Base-by-base conservation (phyloP, 2,888 invertebrate species). In the Tenthredo livida region DNA sequence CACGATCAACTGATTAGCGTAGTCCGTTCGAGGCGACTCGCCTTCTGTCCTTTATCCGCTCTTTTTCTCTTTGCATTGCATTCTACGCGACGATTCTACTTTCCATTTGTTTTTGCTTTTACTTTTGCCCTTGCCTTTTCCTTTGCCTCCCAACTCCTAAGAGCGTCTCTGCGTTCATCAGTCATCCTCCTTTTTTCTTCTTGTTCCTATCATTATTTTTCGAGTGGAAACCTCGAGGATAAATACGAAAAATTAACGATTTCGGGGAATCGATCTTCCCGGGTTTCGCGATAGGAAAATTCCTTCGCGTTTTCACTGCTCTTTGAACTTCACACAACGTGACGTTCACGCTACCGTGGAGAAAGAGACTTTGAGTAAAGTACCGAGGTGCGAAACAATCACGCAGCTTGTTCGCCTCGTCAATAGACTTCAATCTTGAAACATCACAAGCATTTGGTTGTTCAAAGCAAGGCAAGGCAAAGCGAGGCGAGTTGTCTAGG, bases 111-210 rank as follows among this genome's bases (percentile, higher is more conserved):
- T 85, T 86, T 87, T 86, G 82, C 83, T 77, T 37, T 37, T 37
- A 7, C 86, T 86, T 86, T 86, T 85, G 17, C 33, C 87, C 87
- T 87, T 85, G 85, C 86, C 87, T 88, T 87, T 85, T 85, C 86
- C 86, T n/a, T n/a, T n/a, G n/a, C n/a, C n/a, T n/a, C n/a, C n/a
- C n/a, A n/a, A n/a, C n/a, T 86, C 84, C 75, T 86, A n/a, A 65
- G n/a, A 67, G 43, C 72, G 85, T 84, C 84, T 84, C 84, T 82
- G 75, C 65, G 67, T 83, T 84, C 86, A 87, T 87, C 86, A 85
- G 83, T 87, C 88, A 87, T 87, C 54, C 33, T 25, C 17, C 29
- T 54, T 54, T 47, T 75, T 29, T 50, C 1, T 50, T 54, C 47
- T 47, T 50, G 0, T 6, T 47, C 50, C 25, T n/a, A 6, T 21